Evolutionary conservation across 2,797 vertebrate genomes (phyloP).

Genomic region (Lemur catta): DNA sequence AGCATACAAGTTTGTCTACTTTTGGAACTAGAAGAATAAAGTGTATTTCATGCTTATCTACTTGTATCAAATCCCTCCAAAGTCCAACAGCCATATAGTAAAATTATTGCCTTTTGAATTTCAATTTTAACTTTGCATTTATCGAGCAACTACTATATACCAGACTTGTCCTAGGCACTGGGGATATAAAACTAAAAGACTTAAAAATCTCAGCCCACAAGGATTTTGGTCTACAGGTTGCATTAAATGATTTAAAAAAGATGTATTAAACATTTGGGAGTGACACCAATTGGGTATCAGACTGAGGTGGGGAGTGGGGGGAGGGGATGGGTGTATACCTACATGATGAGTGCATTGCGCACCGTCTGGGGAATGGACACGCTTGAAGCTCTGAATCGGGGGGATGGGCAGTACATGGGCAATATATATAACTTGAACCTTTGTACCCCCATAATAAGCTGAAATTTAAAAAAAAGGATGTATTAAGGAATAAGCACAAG

Average conservation of each 20-base stretch:
- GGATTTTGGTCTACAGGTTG: background rate
- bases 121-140: background rate
- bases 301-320: no score
- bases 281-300: no score
- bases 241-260: background rate
- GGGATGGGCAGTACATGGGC: no score
- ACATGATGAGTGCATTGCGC: no score
- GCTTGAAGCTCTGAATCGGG: no score
- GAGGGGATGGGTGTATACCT: no score
- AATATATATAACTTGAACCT: no score
- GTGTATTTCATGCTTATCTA: background rate
- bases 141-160: background rate
- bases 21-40: background rate
- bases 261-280: background rate
- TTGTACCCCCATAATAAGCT: no score
- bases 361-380: no score
- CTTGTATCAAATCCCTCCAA: background rate
- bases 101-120: background rate
- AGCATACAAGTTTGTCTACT: background rate
- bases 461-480: background rate
- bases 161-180: background rate
- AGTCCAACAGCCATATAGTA: background rate
- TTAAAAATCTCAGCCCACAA: background rate
- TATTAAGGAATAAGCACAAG: background rate
- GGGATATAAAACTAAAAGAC: background rate